Base-by-base conservation (phyloP, 1,140 invertebrate species). In the Limonius californicus region DNA sequence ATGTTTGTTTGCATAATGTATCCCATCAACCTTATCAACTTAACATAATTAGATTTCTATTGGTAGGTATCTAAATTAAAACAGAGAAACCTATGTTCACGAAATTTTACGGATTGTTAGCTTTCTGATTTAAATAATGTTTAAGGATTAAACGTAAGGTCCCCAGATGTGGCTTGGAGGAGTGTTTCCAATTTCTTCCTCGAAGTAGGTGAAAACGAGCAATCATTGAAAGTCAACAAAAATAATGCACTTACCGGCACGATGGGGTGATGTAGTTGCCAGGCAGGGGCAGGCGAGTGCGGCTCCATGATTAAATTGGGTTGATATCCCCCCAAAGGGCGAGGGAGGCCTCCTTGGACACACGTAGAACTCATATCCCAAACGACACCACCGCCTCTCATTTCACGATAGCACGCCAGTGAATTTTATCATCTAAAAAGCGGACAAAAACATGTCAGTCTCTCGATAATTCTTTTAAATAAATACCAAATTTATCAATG, bases 341-440 rank as follows among this genome's bases (percentile, higher is more conserved):
- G 65, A 19, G 64, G 47, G n/a, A 63, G 50, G 43, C 62, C 63
- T 15, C 69, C 66, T 63, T 67, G 65, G 15, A 70, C 54, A 42
- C 64, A 68, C 21, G 70, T 65, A 18, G 69, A 68, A 62, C 59
- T 64, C 70, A 72, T 72, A 4, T 12, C n/a, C 15, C 70, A 64
- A 54, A 39, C 60, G 18, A 53, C 23, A 14, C 57, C 42, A 64
- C 64, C 57, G 27, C 68, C 68, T 68, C 68, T 63, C 64, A 69
- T 69, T 55, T 58, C 61, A 59, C 30, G 21, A 23, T 45, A 45
- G 19, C 2, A 19, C 45, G 19, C 2, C 45, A 19, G 19, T 12
- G n/a, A 50, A 21, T 18, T 50, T 50, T 50, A 18, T 50, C 15
- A 39, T 39, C 35, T 39, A 12, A 6, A 39, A 39, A 39, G 27